Percentiles rank a stretch among this genome's conserved stretches.
Conservation (phyloP, 2,888 invertebrate species). For the Ceramica pisi region DNA sequence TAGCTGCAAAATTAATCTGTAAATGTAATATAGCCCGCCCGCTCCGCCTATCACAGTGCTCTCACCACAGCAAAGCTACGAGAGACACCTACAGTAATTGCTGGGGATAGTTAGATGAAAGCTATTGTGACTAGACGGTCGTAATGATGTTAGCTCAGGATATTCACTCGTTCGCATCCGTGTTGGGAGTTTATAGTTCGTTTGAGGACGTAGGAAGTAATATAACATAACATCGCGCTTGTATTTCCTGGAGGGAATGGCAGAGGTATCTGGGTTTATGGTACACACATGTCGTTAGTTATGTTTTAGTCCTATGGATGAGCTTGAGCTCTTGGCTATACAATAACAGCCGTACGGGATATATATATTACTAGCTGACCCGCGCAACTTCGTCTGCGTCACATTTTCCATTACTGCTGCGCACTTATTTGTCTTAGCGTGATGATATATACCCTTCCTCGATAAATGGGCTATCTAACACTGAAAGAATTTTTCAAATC, state of each 20-base stretch:
- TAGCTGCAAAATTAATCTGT: background rate
- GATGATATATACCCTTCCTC: no score
- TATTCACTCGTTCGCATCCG: constrained; percentile 38
- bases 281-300: background rate
- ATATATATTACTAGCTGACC: no score
- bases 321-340: no score
- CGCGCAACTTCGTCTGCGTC: no score
- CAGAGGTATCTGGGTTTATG: background rate
- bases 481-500: no score
- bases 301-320: background rate
- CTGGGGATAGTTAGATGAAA: constrained; percentile 66
- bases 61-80: constrained; percentile 29
- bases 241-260: no score
- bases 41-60: constrained; percentile 32
- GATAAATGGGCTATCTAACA: no score
- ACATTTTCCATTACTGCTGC: no score
- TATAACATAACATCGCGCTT: background rate
- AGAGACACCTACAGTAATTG: constrained; percentile 67
- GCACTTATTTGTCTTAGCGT: no score
- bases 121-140: constrained; percentile 63
- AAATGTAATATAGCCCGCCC: background rate
- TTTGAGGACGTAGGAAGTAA: background rate
- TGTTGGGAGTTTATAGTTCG: constrained; percentile 23
- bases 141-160: constrained; percentile 64
- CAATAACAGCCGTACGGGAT: no score